A percentile compares a stretch with the other conserved stretches of the same genome.
These are phyloP conservation scores for Tragelaphus eurycerus DNA, from an alignment of 2,797 vertebrate species.

Conservation along the genomic window DNA sequence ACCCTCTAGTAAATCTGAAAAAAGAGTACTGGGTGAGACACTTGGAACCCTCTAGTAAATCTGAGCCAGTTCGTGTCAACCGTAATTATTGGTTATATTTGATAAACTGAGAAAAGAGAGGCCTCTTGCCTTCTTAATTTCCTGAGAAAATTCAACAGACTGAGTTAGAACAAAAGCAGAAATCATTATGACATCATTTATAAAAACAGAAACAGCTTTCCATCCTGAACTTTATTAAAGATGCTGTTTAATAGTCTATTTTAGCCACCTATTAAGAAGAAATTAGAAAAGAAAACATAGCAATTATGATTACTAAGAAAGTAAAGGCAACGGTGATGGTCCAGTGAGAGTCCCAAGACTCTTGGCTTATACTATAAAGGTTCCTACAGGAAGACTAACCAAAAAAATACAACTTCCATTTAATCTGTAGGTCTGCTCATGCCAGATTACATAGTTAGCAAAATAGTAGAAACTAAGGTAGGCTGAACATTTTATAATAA, in stretches of 20 bases:
- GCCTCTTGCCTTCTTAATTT: neutral
- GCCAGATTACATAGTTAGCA: neutral
- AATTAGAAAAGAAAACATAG: neutral
- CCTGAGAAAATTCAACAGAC: neutral
- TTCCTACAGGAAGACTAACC: neutral
- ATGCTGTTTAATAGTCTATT: neutral
- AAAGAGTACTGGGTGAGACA: too few relatives aligned
- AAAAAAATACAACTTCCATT: neutral
- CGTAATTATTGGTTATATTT: neutral
- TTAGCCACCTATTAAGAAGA: neutral
- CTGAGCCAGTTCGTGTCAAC: neutral
- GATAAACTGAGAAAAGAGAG: neutral
- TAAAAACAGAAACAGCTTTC: neutral
- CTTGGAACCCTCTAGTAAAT: neutral
- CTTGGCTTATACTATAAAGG: neutral
- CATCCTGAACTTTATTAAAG: conserved; percentile 1
- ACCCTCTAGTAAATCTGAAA: neutral
- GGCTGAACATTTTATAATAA: neutral
- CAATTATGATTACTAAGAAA: neutral
- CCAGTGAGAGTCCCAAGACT: neutral
- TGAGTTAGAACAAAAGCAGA: conserved; percentile 40
- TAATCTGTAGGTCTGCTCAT: neutral
- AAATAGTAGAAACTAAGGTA: neutral
- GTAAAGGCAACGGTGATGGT: neutral
- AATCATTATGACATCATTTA: neutral